Conservation (phyloP, 2,113 vertebrate species). For the Aphyosemion australe region DNA sequence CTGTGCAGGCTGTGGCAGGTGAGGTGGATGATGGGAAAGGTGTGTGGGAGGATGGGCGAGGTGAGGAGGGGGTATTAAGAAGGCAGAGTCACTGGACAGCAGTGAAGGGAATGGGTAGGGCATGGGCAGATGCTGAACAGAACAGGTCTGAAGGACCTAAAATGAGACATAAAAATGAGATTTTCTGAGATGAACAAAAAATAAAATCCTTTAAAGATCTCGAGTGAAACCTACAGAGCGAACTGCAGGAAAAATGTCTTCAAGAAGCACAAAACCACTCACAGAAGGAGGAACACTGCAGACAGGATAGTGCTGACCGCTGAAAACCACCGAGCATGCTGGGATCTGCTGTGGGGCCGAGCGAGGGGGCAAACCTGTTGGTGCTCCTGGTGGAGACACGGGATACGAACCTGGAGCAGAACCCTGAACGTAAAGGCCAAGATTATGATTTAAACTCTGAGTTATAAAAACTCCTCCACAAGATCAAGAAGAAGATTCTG, state of each 20-base stretch:
- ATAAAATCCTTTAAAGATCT: not conserved
- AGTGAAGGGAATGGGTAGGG: slow-evolving; percentile 95
- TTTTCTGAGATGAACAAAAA: not conserved
- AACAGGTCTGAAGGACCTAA: slow-evolving; percentile 96
- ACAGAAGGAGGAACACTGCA: slow-evolving; percentile 88
- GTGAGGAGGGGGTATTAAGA: slow-evolving; percentile 93
- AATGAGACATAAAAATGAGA: slow-evolving; percentile 6
- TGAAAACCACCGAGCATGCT: slow-evolving; percentile 96
- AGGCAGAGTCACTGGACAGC: slow-evolving; percentile 93
- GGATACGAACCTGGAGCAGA: slow-evolving; percentile 93
- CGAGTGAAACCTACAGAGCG: no score
- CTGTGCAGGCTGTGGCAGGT: slow-evolving; percentile 92
- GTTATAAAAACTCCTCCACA: no score
- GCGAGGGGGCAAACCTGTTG: slow-evolving; percentile 92
- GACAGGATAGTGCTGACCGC: slow-evolving; percentile 95
- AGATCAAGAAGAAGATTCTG: not conserved
- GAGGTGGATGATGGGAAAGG: slow-evolving; percentile 86
- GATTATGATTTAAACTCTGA: not conserved
- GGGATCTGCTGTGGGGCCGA: slow-evolving; percentile 93
- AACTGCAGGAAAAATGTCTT: no score
- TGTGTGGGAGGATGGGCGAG: slow-evolving; percentile 79
- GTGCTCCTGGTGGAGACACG: slow-evolving; percentile 87
- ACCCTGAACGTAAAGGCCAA: slow-evolving; percentile 82
- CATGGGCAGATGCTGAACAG: slow-evolving; percentile 96
- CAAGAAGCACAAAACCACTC: slow-evolving; percentile 59